These are phyloP conservation scores for Eristalis arbustorum DNA, from an alignment of 2,888 invertebrate genomes.

Conservation along the genomic window DNA sequence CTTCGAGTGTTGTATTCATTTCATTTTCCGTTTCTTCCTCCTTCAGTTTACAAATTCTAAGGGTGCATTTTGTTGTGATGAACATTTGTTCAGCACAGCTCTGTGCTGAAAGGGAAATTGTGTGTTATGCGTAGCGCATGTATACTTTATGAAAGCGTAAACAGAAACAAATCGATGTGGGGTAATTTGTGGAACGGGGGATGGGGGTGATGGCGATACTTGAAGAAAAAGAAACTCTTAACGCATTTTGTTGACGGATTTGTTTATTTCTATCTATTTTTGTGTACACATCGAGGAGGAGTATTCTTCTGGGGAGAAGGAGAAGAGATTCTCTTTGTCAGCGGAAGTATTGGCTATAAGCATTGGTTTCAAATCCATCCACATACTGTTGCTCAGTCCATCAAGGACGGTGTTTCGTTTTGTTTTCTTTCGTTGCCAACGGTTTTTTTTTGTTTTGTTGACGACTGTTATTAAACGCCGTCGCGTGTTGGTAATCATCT, in stretches of 20 bases:
- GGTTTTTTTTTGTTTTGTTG: background rate
- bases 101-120: constrained; percentile 22
- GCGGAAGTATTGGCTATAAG: background rate
- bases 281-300: background rate
- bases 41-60: background rate
- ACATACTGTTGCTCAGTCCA: background rate
- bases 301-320: no score
- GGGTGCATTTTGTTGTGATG: background rate
- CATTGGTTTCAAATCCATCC: background rate
- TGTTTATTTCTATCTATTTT: background rate
- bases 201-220: background rate
- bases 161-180: constrained; percentile 31
- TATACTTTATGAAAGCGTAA: constrained; percentile 7
- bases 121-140: background rate
- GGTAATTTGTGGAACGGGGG: background rate
- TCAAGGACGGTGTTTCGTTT: background rate
- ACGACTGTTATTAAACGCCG: background rate
- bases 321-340: background rate
- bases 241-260: background rate
- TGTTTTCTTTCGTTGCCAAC: background rate
- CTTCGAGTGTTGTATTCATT: background rate
- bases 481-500: background rate
- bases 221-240: background rate
- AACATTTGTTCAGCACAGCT: constrained; percentile 19
- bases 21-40: background rate